phyloP scores from a whole-genome alignment of 2,113 vertebrate species.

The Riparia riparia region DNA sequence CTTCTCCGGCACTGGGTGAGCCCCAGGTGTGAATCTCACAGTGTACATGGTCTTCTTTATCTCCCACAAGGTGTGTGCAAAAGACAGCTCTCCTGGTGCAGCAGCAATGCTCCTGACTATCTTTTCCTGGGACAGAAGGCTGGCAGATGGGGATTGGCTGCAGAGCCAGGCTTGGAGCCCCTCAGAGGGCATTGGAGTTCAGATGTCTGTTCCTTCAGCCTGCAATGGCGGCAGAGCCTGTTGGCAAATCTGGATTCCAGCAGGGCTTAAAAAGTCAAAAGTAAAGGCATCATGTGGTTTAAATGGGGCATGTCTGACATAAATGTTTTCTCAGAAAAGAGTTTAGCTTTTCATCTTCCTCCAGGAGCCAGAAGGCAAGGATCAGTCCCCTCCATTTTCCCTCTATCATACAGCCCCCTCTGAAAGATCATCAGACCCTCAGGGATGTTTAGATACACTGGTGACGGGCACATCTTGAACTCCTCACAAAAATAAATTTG shows the following conservation, averaged over 20 bases:
- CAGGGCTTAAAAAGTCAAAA: background rate
- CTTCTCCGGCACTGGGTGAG: background rate
- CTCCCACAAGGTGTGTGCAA: background rate
- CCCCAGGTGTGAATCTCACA: background rate
- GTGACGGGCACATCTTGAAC: background rate
- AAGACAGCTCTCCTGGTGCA: background rate
- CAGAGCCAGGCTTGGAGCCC: background rate
- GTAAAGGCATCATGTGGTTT: background rate
- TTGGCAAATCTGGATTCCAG: background rate
- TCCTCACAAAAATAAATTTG: constrained; percentile 16
- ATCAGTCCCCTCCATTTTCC: background rate
- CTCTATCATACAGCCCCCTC: background rate
- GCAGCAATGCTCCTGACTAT: background rate
- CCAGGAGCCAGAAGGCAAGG: background rate
- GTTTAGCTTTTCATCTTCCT: background rate
- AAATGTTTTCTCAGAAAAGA: background rate
- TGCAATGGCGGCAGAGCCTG: background rate
- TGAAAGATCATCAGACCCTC: background rate
- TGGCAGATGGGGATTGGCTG: fast-evolving
- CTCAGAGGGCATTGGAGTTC: background rate
- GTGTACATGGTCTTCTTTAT: fast-evolving
- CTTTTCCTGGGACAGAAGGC: background rate
- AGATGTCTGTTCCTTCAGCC: background rate
- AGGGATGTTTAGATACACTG: background rate
- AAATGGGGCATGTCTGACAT: background rate